These are phyloP conservation scores for Drosophila leonis DNA, from an alignment of 2,888 invertebrate species.

Conservation along the genomic window DNA sequence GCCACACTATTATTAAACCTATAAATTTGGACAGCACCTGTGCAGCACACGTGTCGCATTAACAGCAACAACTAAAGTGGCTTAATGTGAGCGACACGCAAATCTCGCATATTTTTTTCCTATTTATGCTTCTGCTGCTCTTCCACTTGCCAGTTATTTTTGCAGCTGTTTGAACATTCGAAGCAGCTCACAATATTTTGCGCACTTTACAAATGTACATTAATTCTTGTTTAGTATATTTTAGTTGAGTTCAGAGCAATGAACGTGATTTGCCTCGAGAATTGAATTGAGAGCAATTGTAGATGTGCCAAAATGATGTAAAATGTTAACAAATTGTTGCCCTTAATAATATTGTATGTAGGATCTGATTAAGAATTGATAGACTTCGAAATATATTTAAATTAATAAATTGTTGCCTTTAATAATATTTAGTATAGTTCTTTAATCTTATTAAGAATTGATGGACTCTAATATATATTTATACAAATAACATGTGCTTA, in stretches of 20 bases:
- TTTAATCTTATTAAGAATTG: neutral
- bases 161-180: constrained; percentile 63
- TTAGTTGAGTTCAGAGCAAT: constrained; percentile 48
- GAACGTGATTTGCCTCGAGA: constrained; percentile 72
- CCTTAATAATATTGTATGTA: neutral
- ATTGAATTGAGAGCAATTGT: neutral
- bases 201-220: constrained; percentile 58
- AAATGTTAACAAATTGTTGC: neutral
- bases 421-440: too few relatives aligned
- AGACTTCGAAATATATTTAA: too few relatives aligned
- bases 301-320: neutral
- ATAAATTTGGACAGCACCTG: constrained; percentile 66
- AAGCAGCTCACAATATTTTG: constrained; percentile 50
- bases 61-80: constrained; percentile 15
- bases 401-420: too few relatives aligned
- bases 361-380: too few relatives aligned
- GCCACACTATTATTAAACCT: constrained; percentile 66
- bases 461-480: neutral
- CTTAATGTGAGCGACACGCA: constrained; percentile 34
- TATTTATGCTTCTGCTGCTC: constrained; percentile 49
- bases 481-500: neutral
- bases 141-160: constrained; percentile 24
- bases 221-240: constrained; percentile 48
- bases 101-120: constrained; percentile 47
- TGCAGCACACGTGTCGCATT: constrained; percentile 60